Percentiles rank a stretch among this genome's conserved stretches.
These are phyloP conservation scores for Himalopsyche anomala DNA, from an alignment of 2,888 invertebrate species.

Conservation along the genomic window DNA sequence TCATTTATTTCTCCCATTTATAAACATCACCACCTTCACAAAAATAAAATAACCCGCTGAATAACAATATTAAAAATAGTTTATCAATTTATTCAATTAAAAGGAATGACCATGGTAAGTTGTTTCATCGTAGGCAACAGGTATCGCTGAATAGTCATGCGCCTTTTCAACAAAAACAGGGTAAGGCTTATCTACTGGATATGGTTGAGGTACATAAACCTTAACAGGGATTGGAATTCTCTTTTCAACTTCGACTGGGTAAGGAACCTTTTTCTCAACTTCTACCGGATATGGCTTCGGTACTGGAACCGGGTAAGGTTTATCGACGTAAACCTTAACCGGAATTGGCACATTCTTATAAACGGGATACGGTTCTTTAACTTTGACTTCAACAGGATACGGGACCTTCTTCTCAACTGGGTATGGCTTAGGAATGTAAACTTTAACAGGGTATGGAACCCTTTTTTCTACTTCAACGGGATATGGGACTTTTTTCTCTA, in stretches of 20 bases:
- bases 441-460: conserved; percentile 69
- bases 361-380: conserved; percentile 72
- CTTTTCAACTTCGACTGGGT: conserved; percentile 69
- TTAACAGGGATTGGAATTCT: conserved; percentile 70
- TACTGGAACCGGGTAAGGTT: conserved; percentile 70
- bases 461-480: conserved; percentile 74
- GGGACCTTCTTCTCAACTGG: conserved; percentile 67
- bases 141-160: not conserved
- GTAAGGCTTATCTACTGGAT: conserved; percentile 1
- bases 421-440: conserved; percentile 67
- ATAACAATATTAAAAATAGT: not conserved
- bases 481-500: conserved; percentile 74
- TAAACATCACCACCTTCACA: conserved; percentile 9
- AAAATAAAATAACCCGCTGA: not conserved
- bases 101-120: not conserved
- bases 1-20: conserved; percentile 7
- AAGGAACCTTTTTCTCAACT: conserved; percentile 73
- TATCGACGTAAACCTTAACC: conserved; percentile 71
- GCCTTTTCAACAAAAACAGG: not conserved
- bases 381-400: conserved; percentile 70
- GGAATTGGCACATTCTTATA: conserved; percentile 65
- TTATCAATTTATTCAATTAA: not conserved
- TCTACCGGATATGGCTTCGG: conserved; percentile 74
- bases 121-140: not conserved
- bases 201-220: conserved; percentile 64